Percentiles rank a stretch among this genome's conserved stretches.
Evolutionary conservation across 2,113 vertebrate genomes (phyloP).

Genomic region (Sprattus sprattus): DNA sequence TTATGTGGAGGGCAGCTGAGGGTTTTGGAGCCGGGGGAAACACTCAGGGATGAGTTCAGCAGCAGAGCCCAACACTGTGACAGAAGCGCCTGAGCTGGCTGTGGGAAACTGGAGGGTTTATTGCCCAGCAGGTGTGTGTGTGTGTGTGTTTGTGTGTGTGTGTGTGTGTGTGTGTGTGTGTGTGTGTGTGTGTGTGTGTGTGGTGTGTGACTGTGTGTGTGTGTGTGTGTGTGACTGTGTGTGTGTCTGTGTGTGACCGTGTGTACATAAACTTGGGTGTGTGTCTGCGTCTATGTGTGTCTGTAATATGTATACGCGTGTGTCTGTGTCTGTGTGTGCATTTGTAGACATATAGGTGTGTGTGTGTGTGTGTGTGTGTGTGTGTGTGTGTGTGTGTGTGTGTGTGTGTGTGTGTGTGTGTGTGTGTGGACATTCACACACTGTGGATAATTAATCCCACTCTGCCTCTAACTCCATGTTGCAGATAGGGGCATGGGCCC

Average conservation of each 20-base stretch:
- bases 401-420: too few species aligned
- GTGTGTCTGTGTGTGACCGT: neutral
- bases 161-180: neutral
- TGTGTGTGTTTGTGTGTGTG: neutral
- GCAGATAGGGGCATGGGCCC: neutral
- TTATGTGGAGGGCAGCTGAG: neutral
- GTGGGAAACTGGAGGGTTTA: neutral
- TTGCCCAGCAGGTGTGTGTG: neutral
- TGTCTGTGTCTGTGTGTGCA: too few species aligned
- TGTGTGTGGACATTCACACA: too few species aligned
- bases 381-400: slow-evolving; percentile 8
- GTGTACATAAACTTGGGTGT: neutral
- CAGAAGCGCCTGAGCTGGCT: neutral
- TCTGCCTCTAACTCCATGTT: neutral
- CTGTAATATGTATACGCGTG: neutral
- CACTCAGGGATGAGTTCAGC: neutral
- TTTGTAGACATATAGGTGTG: neutral
- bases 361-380: slow-evolving; percentile 4
- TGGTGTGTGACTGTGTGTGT: neutral
- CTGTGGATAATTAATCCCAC: neutral
- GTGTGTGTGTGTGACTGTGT: neutral
- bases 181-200: neutral
- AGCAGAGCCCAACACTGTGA: neutral
- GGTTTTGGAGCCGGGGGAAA: neutral
- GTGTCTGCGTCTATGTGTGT: neutral